Base-by-base conservation (phyloP, 2,113 vertebrate genomes). In the Mixornis gularis region DNA sequence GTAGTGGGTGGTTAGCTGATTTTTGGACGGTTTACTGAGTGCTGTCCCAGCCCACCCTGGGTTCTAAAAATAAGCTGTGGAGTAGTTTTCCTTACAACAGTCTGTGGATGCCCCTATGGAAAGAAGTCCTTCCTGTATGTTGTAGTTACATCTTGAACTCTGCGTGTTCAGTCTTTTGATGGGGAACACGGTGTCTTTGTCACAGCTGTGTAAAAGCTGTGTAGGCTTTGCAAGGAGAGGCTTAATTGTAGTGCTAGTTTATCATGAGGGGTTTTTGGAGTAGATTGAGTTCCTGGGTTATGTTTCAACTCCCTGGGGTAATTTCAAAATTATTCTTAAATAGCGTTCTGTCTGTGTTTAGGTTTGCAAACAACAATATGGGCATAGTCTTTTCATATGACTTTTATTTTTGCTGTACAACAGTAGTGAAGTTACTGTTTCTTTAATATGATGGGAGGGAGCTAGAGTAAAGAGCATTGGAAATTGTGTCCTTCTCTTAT, bases 1-100 rank as follows among this genome's bases (percentile, higher is more conserved):
- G 79, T 65, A 26, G 92, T 93, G 89, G 92, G 87, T 95, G 92
- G 90, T 51, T 93, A 56, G 58, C 74, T 94, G 92, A 70, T 90
- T 95, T 96, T 89, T 92, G 62, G 74, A 73, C 3, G 36, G 74
- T 91, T 94, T 93, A 70, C 63, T 55, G 81, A 93, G 32, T 85
- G 29, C 8, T 82, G 38, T 94, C 5, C 21, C 91, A 91, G 91
- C 91, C 92, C 71, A 89, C 94, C 71, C 34, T 48, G 1, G 2
- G 5, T 51, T 65, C 95, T 89, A 93, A 95, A 96, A 94, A 94
- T 91, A 94, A 69, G 16, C 24, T 41, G 48, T 66, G 29, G 65
- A 72, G 51, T 87, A 79, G 46, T 25, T 89, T 72, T 63, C 9
- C 51, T 86, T 65, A 46, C 48, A 93, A 29, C 32, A 69, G 32